Evolutionary conservation across 2,113 vertebrate species (phyloP).

Genomic region (Eclectus roratus): DNA sequence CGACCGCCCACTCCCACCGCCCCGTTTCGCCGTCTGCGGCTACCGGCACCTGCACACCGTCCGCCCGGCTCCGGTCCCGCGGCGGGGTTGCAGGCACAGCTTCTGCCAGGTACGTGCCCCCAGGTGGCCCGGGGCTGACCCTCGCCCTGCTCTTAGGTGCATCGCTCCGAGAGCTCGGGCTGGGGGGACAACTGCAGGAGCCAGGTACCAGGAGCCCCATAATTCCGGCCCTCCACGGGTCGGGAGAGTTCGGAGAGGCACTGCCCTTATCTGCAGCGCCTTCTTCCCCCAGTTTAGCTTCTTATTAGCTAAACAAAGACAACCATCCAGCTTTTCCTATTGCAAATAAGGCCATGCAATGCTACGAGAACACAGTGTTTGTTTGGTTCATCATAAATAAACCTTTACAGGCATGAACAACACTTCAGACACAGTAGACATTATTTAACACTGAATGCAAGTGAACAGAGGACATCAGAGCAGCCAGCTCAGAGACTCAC

Average conservation of each 20-base stretch:
- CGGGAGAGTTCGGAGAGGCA: background rate
- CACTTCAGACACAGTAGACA: fast-evolving
- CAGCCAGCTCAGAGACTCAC: background rate
- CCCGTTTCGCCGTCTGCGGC: too few relatives aligned
- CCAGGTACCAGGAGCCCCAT: fast-evolving
- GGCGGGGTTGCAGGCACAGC: background rate
- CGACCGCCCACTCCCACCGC: background rate
- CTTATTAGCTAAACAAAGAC: background rate
- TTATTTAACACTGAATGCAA: fast-evolving
- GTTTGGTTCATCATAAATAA: fast-evolving
- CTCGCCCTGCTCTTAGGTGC: fast-evolving
- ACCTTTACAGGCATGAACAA: background rate
- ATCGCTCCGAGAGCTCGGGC: background rate
- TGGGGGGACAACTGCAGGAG: background rate
- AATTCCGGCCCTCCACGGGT: background rate
- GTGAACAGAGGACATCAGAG: fast-evolving
- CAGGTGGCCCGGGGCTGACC: background rate
- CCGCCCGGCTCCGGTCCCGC: background rate
- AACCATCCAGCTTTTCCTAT: background rate
- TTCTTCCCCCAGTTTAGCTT: background rate
- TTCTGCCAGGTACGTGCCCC: fast-evolving
- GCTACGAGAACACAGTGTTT: fast-evolving
- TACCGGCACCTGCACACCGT: background rate
- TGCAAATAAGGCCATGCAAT: background rate
- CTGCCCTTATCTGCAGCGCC: background rate